A percentile compares a stretch with the other conserved stretches of the same genome.
phyloP scores from a whole-genome alignment of 2,797 vertebrate genomes.

The Loris lydekkerianus region DNA sequence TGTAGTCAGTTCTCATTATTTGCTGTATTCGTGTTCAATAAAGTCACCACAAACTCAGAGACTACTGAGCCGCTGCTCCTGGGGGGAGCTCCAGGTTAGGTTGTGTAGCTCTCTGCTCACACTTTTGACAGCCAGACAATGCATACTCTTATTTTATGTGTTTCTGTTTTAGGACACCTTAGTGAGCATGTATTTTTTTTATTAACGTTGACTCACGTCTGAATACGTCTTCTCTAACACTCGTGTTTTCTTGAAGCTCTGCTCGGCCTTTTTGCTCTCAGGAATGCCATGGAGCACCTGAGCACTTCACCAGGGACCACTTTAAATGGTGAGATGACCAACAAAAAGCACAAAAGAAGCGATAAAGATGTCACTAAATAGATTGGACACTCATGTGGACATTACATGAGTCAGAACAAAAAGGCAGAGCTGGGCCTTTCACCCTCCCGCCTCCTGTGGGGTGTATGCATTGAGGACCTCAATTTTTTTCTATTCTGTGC shows the following conservation, averaged over 20 bases:
- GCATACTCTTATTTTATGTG: accelerated
- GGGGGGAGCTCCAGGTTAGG: too few relatives aligned
- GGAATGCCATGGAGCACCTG: accelerated
- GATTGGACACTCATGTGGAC: too few relatives aligned
- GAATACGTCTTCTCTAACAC: accelerated
- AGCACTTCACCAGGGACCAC: neutral
- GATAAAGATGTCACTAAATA: accelerated
- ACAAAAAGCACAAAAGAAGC: neutral
- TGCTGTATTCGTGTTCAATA: neutral
- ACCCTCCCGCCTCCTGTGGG: too few relatives aligned
- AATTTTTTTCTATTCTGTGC: accelerated
- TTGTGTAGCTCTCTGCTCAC: neutral
- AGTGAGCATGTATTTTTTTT: accelerated
- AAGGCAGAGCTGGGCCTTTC: accelerated
- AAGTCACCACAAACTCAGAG: neutral
- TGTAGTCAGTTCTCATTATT: accelerated
- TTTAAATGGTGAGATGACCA: neutral
- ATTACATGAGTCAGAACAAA: accelerated
- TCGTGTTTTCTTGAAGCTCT: neutral
- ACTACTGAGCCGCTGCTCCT: accelerated
- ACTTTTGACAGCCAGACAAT: accelerated
- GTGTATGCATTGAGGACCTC: accelerated
- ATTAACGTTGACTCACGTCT: accelerated
- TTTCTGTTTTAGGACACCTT: neutral
- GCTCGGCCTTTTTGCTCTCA: accelerated